phyloP scores from a whole-genome alignment of 2,113 vertebrate species.

The Neolamprologus modestus region DNA sequence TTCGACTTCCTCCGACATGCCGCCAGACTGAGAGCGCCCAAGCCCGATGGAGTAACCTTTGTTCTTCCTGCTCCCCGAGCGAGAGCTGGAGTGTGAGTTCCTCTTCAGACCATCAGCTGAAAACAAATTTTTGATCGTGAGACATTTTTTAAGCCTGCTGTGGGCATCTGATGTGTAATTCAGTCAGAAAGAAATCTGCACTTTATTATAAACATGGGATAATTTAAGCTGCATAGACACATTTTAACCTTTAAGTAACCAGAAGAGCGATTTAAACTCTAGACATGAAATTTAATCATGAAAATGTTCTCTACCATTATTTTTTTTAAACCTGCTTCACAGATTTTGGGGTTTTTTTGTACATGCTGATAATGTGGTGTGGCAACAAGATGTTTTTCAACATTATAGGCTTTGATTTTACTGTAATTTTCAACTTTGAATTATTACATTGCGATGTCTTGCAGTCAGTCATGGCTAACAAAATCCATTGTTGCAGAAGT shows the following conservation, averaged over 20 bases:
- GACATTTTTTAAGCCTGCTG: background rate
- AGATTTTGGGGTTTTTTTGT: rapidly evolving
- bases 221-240: background rate
- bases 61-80: slow-evolving; percentile 69
- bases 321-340: background rate
- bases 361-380: background rate
- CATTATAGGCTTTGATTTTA: background rate
- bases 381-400: background rate
- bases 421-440: background rate
- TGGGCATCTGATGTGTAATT: background rate
- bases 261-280: background rate
- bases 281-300: background rate
- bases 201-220: background rate
- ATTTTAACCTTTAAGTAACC: background rate
- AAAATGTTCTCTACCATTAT: background rate
- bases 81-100: slow-evolving; percentile 66
- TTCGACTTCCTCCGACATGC: slow-evolving; percentile 67
- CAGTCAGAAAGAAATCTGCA: background rate
- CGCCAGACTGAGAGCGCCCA: slow-evolving; percentile 68
- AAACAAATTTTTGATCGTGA: background rate
- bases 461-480: background rate
- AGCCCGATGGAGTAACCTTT: slow-evolving; percentile 65
- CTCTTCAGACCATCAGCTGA: slow-evolving; percentile 67
- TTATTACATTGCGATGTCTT: background rate
- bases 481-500: background rate